Evolutionary conservation across 2,113 vertebrate genomes (phyloP).

Genomic region (Erinaceus europaeus): DNA sequence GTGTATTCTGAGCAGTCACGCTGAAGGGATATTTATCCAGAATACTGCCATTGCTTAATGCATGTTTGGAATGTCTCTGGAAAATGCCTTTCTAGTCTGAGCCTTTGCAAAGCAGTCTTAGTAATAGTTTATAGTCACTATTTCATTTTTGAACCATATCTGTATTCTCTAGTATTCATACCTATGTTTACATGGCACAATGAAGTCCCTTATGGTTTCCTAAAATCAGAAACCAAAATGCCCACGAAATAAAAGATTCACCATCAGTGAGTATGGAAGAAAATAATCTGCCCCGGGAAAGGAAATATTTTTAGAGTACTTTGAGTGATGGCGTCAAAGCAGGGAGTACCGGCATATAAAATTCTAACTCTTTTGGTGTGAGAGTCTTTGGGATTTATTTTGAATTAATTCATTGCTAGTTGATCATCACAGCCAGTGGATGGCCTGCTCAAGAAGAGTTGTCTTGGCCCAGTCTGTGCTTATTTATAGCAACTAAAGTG

Average conservation of each 20-base stretch:
- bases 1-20: neutral
- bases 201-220: constrained; percentile 9
- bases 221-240: constrained; percentile 24
- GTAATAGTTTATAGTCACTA: neutral
- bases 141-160: constrained; percentile 23
- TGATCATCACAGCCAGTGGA: neutral
- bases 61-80: constrained; percentile 8
- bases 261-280: neutral
- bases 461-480: neutral
- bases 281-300: neutral
- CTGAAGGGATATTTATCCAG: constrained; percentile 17
- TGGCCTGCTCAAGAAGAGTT: neutral
- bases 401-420: neutral
- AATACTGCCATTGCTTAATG: constrained; percentile 13
- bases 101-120: constrained; percentile 10
- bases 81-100: constrained; percentile 14
- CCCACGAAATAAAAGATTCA: constrained; percentile 13
- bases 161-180: neutral
- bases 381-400: neutral
- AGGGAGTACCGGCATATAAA: neutral
- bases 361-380: neutral
- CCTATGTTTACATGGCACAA: neutral
- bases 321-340: neutral
- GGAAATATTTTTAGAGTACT: constrained; percentile 18
- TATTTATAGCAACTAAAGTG: neutral